Percentiles rank a stretch among this genome's conserved stretches.
phyloP scores from a whole-genome alignment of 2,888 invertebrate genomes.

The Listrodromus nycthemerus region DNA sequence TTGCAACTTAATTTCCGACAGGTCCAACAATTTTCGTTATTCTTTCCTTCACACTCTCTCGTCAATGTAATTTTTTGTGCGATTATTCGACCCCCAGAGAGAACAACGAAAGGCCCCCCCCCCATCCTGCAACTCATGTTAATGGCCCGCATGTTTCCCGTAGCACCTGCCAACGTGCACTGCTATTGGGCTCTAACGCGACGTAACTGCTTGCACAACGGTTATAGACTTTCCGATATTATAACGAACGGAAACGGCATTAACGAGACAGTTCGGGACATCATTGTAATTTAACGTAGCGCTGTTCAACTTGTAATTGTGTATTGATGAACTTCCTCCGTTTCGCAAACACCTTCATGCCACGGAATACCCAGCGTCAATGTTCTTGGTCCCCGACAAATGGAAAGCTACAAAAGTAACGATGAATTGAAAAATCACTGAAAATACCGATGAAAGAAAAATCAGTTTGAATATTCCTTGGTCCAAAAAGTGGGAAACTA shows the following conservation, averaged over 20 bases:
- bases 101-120: conserved; percentile 21
- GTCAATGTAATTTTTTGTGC: conserved; percentile 7
- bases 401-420: too few relatives aligned
- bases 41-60: neutral
- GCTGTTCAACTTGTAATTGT: neutral
- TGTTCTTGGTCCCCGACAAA: too few relatives aligned
- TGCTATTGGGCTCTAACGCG: conserved; percentile 32
- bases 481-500: too few relatives aligned
- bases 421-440: too few relatives aligned
- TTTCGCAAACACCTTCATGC: too few relatives aligned
- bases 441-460: too few relatives aligned
- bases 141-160: conserved; percentile 57
- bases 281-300: neutral
- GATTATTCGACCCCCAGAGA: conserved; percentile 21
- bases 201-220: conserved; percentile 47
- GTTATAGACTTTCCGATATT: conserved; percentile 44
- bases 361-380: too few relatives aligned
- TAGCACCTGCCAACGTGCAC: conserved; percentile 36
- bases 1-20: neutral
- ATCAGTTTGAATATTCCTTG: too few relatives aligned
- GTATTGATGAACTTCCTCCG: too few relatives aligned
- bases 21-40: neutral
- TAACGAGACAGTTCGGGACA: conserved; percentile 7
- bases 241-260: neutral
- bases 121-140: conserved; percentile 47